These are phyloP conservation scores for Drosophila tanythrix DNA, from an alignment of 2,888 invertebrate species.

Conservation along the genomic window DNA sequence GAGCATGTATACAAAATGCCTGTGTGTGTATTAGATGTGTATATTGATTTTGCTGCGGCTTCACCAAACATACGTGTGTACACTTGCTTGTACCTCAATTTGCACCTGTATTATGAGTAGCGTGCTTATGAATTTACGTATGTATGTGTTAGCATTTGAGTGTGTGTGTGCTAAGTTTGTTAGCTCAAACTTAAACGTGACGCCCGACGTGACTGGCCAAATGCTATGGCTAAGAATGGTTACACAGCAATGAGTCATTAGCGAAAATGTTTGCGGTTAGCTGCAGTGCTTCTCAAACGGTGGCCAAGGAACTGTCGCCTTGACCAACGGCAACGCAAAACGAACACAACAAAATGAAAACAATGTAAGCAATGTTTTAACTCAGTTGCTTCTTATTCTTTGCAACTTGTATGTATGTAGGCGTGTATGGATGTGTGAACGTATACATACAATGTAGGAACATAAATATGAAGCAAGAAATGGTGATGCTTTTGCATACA, in stretches of 20 bases:
- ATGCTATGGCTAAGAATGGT: slow-evolving; percentile 17
- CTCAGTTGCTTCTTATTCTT: slow-evolving; percentile 8
- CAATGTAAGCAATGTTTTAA: slow-evolving; percentile 15
- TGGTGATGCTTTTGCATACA: slow-evolving; percentile 58
- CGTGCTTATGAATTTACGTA: not conserved
- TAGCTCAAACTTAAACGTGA: slow-evolving; percentile 42
- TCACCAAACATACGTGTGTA: slow-evolving; percentile 10
- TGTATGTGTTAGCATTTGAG: not conserved
- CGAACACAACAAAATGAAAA: slow-evolving; percentile 14
- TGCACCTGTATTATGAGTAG: not conserved
- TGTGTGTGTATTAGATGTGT: not conserved
- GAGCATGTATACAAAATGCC: slow-evolving; percentile 3
- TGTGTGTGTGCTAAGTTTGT: slow-evolving; percentile 23
- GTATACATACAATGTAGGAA: not conserved
- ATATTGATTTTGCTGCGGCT: slow-evolving; percentile 47
- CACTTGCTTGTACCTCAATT: slow-evolving; percentile 1
- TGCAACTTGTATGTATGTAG: not conserved
- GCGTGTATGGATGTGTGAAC: no score
- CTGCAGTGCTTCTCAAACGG: slow-evolving; percentile 13
- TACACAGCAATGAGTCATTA: slow-evolving; percentile 46
- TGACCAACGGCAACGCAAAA: slow-evolving; percentile 7
- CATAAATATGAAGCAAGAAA: slow-evolving; percentile 30
- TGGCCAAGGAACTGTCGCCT: not conserved
- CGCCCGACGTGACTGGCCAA: slow-evolving; percentile 15
- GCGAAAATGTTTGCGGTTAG: slow-evolving; percentile 43